A percentile compares a stretch with the other conserved stretches of the same genome.
Conservation (phyloP, 2,888 invertebrate genomes). For the Cecidostiba fungosa region DNA sequence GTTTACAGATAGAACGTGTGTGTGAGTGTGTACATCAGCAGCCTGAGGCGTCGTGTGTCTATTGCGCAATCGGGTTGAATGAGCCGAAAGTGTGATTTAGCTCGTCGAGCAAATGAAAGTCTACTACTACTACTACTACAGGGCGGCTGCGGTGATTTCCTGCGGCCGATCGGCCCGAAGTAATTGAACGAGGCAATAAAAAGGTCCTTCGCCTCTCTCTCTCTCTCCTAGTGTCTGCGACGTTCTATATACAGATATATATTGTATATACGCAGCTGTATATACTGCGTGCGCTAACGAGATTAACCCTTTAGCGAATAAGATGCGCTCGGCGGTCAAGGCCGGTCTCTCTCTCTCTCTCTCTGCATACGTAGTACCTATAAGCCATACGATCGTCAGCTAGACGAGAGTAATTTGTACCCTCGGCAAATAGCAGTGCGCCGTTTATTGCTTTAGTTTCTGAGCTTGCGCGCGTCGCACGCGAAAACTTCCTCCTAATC, state of each 20-base stretch:
- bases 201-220: constrained; percentile 2
- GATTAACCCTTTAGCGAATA: background rate
- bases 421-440: background rate
- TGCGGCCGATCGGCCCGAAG: constrained; percentile 9
- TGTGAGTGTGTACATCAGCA: background rate
- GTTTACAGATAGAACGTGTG: too few species aligned
- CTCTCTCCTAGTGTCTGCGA: background rate
- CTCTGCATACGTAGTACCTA: background rate
- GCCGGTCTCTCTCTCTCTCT: background rate
- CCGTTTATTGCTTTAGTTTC: constrained; percentile 53
- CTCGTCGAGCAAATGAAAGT: background rate
- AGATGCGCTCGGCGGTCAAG: constrained; percentile 16
- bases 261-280: too few species aligned
- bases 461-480: constrained; percentile 2
- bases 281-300: background rate
- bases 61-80: background rate
- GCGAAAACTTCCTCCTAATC: constrained; percentile 35
- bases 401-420: background rate
- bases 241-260: background rate
- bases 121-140: background rate
- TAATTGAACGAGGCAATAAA: constrained; percentile 32
- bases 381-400: background rate
- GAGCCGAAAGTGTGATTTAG: constrained; percentile 3
- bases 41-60: background rate
- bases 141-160: background rate